Percentiles rank a stretch among this genome's conserved stretches.
These are phyloP conservation scores for Liasis olivaceus DNA, from an alignment of 2,797 vertebrate genomes.

Conservation along the genomic window DNA sequence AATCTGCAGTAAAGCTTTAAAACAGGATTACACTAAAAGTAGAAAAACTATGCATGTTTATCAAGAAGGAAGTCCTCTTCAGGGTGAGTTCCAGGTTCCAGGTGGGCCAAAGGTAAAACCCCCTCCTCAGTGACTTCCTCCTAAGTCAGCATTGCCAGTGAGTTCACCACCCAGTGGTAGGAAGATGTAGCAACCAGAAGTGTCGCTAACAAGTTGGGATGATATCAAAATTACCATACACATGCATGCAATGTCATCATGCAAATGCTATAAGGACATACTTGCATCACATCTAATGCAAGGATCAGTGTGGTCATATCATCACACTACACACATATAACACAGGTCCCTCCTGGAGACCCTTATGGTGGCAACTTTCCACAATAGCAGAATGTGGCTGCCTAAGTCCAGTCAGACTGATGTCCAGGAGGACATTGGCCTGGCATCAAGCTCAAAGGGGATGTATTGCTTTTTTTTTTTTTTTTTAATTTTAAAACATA, in stretches of 20 bases:
- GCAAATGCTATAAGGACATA: not conserved
- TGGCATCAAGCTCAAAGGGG: not conserved
- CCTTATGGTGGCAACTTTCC: too few species aligned
- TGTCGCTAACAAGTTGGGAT: not conserved
- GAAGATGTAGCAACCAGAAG: not conserved
- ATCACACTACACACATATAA: not conserved
- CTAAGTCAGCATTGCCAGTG: not conserved
- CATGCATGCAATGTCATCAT: not conserved
- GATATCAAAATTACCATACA: not conserved
- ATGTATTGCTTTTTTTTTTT: not conserved
- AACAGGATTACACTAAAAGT: not conserved
- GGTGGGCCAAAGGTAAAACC: not conserved
- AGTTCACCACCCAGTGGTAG: not conserved
- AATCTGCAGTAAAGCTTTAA: not conserved
- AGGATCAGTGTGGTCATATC: not conserved
- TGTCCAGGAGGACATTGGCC: not conserved
- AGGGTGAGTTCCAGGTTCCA: not conserved
- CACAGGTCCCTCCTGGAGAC: not conserved
- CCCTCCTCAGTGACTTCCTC: not conserved
- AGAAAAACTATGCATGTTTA: not conserved
- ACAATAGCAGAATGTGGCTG: not conserved
- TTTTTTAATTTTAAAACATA: not conserved
- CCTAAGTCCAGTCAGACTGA: not conserved
- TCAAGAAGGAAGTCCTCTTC: not conserved
- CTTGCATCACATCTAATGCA: not conserved